phyloP scores from a whole-genome alignment of 2,113 vertebrate genomes.

The Pseudopodoces humilis region DNA sequence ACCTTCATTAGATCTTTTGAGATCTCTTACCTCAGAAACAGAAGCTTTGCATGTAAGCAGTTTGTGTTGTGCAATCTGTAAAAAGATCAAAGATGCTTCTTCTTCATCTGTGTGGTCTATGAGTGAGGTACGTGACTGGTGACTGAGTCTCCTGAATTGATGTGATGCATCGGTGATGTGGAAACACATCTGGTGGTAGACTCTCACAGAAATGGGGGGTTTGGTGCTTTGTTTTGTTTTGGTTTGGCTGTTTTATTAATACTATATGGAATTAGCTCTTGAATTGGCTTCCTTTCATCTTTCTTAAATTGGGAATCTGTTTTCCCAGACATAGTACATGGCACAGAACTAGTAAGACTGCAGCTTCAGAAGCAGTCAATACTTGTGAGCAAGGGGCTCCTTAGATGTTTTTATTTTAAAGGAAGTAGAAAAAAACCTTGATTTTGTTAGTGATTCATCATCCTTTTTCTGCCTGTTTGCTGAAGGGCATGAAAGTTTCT shows the following conservation, averaged over 20 bases:
- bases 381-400: background rate
- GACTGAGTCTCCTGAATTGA: background rate
- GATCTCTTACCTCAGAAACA: background rate
- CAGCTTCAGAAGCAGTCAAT: background rate
- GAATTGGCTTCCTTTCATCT: background rate
- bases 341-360: background rate
- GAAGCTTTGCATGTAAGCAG: background rate
- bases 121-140: background rate
- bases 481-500: slow-evolving; percentile 11
- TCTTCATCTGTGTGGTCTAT: background rate
- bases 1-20: background rate
- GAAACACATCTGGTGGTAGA: background rate
- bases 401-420: background rate
- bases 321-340: background rate
- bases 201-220: background rate
- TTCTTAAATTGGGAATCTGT: background rate
- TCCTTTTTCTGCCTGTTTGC: background rate
- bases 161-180: background rate
- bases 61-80: background rate
- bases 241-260: background rate
- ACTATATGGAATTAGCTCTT: background rate
- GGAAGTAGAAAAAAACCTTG: background rate
- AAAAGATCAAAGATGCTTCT: background rate
- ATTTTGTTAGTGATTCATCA: background rate
- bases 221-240: background rate